phyloP scores from a whole-genome alignment of 2,113 vertebrate species.

The Callipepla californica region DNA sequence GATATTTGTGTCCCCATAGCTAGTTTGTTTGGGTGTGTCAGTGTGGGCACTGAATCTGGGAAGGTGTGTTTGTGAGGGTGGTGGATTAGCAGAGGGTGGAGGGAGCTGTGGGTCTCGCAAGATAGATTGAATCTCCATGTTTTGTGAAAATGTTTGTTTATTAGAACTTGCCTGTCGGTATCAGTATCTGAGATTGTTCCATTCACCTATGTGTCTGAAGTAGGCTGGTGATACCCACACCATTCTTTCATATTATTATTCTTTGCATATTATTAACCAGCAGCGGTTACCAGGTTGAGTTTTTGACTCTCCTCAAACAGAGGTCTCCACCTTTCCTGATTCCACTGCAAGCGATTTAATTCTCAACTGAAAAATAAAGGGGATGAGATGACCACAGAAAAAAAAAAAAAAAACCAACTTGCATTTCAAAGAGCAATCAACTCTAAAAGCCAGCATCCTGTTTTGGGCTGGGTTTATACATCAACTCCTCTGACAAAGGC shows the following conservation, averaged over 20 bases:
- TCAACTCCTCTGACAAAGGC: slow-evolving; percentile 8
- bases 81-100: background rate
- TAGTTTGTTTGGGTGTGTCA: background rate
- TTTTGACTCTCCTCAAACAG: background rate
- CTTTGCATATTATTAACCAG: background rate
- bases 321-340: slow-evolving; percentile 9
- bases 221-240: background rate
- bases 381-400: background rate
- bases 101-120: background rate
- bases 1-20: background rate
- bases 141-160: background rate
- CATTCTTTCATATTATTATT: no score
- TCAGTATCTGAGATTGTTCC: background rate
- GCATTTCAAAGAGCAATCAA: slow-evolving; percentile 56
- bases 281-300: background rate
- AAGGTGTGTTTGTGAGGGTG: background rate
- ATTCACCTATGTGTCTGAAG: background rate
- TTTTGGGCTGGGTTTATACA: slow-evolving; percentile 63
- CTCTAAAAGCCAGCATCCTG: slow-evolving; percentile 75
- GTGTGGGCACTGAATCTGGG: background rate
- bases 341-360: background rate
- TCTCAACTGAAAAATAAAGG: background rate
- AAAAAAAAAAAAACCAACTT: background rate
- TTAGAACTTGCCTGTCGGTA: background rate
- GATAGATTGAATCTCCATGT: background rate